Evolutionary conservation across 2,888 invertebrate species (phyloP).

Genomic region (Torymus auratus): DNA sequence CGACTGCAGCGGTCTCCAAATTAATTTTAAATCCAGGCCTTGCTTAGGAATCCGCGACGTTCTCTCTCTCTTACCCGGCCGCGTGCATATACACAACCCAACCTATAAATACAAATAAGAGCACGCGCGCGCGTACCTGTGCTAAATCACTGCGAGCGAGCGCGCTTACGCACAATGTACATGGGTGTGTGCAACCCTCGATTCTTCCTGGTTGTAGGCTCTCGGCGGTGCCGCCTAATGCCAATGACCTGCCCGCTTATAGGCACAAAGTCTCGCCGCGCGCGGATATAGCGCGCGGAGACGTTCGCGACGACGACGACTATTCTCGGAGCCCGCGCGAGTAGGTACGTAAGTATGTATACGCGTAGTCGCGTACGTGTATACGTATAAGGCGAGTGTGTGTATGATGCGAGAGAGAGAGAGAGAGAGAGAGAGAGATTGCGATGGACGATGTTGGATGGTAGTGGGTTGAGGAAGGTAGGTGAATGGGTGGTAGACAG

Average conservation of each 20-base stretch:
- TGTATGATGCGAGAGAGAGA: too few relatives aligned
- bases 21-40: conserved; percentile 53
- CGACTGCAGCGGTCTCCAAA: conserved; percentile 7
- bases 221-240: conserved; percentile 57
- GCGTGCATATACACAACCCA: background rate
- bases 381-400: too few relatives aligned
- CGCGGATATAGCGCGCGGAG: conserved; percentile 52
- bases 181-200: background rate
- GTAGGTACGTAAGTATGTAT: background rate
- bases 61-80: background rate
- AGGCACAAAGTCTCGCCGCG: conserved; percentile 73
- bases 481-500: too few relatives aligned
- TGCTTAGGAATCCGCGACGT: background rate
- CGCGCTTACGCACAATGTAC: background rate
- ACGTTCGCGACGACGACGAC: too few relatives aligned
- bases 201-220: background rate
- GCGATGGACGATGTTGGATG: too few relatives aligned
- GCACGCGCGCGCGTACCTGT: conserved; percentile 9
- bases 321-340: background rate
- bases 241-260: conserved; percentile 76
- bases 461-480: too few relatives aligned
- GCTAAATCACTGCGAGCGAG: conserved; percentile 30
- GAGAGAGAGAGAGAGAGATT: too few relatives aligned
- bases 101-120: conserved; percentile 53
- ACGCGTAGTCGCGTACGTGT: background rate